These are phyloP conservation scores for Melinopterus prodromus DNA, from an alignment of 2,888 invertebrate species.

Conservation along the genomic window DNA sequence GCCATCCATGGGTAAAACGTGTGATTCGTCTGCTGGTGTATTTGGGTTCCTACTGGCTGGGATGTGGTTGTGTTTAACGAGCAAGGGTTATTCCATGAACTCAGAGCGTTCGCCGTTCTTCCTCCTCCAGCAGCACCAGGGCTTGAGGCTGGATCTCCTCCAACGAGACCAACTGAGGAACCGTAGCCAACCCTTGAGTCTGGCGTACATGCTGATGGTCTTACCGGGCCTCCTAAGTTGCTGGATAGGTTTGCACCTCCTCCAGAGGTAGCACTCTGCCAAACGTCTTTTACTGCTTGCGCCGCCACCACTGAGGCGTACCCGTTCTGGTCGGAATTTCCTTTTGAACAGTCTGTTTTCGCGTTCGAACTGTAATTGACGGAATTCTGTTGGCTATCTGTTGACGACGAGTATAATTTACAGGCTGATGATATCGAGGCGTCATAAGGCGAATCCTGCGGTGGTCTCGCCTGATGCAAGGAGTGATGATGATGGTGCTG, in stretches of 20 bases:
- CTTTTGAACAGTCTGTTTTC: conserved; percentile 83
- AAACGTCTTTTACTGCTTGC: conserved; percentile 68
- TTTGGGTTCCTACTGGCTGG: conserved; percentile 80
- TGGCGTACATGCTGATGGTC: conserved; percentile 90
- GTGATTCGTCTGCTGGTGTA: conserved; percentile 91
- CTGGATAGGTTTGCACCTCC: conserved; percentile 71
- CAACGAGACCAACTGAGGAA: conserved; percentile 74
- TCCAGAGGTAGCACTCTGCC: conserved; percentile 73
- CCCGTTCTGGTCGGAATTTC: conserved; percentile 67
- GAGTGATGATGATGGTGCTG: conserved; percentile 79
- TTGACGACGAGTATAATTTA: conserved; percentile 77
- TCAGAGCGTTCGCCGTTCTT: conserved; percentile 65
- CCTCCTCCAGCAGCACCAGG: conserved; percentile 72
- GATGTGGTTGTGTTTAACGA: conserved; percentile 83
- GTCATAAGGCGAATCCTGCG: conserved; percentile 92
- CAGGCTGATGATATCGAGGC: conserved; percentile 87
- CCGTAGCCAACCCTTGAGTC: conserved; percentile 84
- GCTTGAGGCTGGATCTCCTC: conserved; percentile 76
- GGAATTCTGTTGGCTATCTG: conserved; percentile 68
- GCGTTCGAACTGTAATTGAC: conserved; percentile 65
- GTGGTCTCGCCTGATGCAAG: conserved; percentile 76
- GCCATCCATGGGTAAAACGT: conserved; percentile 99
- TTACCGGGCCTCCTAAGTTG: conserved; percentile 71
- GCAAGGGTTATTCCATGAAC: conserved; percentile 91
- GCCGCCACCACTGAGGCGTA: conserved; percentile 76